Evolutionary conservation across 2,888 invertebrate species (phyloP), one percentile per base, ranked within the genome.

Genomic region (Opisthograptis luteolata): DNA sequence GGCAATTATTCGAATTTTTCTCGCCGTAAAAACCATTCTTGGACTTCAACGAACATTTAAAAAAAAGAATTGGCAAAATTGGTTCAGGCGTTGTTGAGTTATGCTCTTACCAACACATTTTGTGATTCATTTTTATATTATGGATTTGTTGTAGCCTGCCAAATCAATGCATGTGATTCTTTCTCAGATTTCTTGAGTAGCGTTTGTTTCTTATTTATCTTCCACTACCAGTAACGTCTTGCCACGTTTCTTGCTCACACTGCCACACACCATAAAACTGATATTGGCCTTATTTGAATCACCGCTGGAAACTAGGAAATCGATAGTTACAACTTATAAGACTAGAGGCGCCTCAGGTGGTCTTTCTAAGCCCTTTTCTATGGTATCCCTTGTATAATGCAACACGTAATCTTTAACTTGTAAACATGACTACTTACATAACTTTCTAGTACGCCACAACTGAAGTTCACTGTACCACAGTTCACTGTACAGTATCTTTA

Each of bases 141-240:
- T n/a, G n/a, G n/a, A n/a, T n/a, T n/a, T n/a, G n/a, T n/a, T n/a
- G n/a, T n/a, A n/a, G n/a, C n/a, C n/a, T n/a, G n/a, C n/a, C n/a
- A n/a, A n/a, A n/a, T n/a, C n/a, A n/a, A n/a, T n/a, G n/a, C n/a
- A n/a, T n/a, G n/a, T n/a, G n/a, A n/a, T n/a, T n/a, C n/a, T n/a
- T n/a, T n/a, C n/a, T n/a, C n/a, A n/a, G n/a, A n/a, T n/a, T n/a
- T n/a, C n/a, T n/a, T n/a, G n/a, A n/a, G n/a, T n/a, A n/a, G n/a
- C n/a, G n/a, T n/a, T n/a, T n/a, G n/a, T n/a, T n/a, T 30, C 36
- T 24, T 25, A 9, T 34, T 27, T 27, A 27, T 27, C 40, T 34
- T 27, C 34, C n/a, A n/a, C n/a, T n/a, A n/a, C n/a, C n/a, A n/a
- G n/a, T 54, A 46, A 54, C 17, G 48, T 48, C 55, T 55, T 55